These are phyloP conservation scores for Aviceda subcristata DNA, from an alignment of 2,113 vertebrate genomes.

Conservation along the genomic window DNA sequence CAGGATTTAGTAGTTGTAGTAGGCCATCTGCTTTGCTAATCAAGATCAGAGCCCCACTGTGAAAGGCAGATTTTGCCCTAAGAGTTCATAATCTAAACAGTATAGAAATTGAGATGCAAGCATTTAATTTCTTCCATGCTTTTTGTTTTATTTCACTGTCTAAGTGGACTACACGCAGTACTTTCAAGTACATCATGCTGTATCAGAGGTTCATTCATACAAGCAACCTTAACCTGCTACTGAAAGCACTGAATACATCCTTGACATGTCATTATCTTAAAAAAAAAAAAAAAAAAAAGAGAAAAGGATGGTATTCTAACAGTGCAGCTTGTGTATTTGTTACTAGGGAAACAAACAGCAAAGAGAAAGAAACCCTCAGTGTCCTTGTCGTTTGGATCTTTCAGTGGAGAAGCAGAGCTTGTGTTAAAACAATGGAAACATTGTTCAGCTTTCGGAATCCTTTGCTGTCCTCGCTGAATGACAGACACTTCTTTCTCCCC, in stretches of 20 bases:
- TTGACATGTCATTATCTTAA: neutral
- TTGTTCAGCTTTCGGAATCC: conserved; percentile 26
- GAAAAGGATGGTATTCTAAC: conserved; percentile 22
- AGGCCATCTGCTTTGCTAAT: neutral
- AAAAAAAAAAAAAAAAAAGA: neutral
- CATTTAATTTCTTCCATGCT: neutral
- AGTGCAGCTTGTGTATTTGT: conserved; percentile 61
- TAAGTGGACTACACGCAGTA: neutral
- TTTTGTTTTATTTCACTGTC: neutral
- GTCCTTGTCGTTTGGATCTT: conserved; percentile 47
- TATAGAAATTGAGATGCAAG: neutral
- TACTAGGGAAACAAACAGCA: conserved; percentile 62
- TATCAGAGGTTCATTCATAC: neutral
- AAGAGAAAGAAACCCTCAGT: conserved; percentile 52
- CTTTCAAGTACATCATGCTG: neutral
- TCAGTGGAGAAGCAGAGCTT: conserved; percentile 18
- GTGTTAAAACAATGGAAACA: conserved; percentile 56
- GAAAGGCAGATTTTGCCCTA: neutral
- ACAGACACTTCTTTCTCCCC: conserved; percentile 37
- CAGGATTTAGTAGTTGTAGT: neutral
- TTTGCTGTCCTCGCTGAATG: conserved; percentile 31
- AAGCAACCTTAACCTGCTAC: neutral
- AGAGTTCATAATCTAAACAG: neutral
- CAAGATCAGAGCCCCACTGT: neutral
- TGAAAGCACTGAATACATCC: neutral